Conservation (phyloP, 2,113 vertebrate genomes). For the Pedetes capensis region DNA sequence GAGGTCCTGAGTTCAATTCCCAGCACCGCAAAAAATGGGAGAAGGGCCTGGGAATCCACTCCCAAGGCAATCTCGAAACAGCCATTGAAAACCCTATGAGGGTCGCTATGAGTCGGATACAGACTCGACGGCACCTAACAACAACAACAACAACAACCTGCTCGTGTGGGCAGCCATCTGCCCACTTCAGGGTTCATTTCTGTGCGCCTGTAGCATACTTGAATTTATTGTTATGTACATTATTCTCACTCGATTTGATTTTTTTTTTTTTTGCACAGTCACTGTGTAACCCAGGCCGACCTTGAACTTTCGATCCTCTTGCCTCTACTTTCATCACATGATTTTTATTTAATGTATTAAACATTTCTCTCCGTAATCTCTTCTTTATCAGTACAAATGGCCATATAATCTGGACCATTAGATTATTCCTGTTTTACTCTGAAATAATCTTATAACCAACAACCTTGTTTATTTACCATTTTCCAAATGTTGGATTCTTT, state of each 20-base stretch:
- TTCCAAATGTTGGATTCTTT: not conserved
- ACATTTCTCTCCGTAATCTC: not conserved
- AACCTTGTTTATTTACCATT: not conserved
- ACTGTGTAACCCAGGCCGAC: too few relatives aligned
- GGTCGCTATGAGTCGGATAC: too few relatives aligned
- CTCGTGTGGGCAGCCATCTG: accelerated
- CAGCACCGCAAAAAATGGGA: too few relatives aligned
- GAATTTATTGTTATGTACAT: not conserved
- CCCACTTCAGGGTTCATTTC: not conserved
- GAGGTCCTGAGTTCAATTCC: too few relatives aligned
- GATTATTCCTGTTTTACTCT: not conserved
- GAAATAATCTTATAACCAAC: not conserved
- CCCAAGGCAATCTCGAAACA: too few relatives aligned
- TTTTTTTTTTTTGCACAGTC: too few relatives aligned
- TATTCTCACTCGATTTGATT: not conserved
- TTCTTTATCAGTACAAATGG: not conserved
- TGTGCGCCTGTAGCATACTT: not conserved
- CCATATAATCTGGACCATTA: not conserved
- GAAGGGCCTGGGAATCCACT: too few relatives aligned
- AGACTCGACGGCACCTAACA: too few relatives aligned
- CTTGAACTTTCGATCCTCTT: too few relatives aligned
- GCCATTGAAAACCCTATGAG: too few relatives aligned
- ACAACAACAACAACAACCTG: too few relatives aligned
- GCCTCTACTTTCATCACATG: too few relatives aligned
- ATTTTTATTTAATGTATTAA: not conserved